A percentile compares a stretch with the other conserved stretches of the same genome.
phyloP scores from a whole-genome alignment of 2,113 vertebrate species.

The Xiphophorus hellerii region DNA sequence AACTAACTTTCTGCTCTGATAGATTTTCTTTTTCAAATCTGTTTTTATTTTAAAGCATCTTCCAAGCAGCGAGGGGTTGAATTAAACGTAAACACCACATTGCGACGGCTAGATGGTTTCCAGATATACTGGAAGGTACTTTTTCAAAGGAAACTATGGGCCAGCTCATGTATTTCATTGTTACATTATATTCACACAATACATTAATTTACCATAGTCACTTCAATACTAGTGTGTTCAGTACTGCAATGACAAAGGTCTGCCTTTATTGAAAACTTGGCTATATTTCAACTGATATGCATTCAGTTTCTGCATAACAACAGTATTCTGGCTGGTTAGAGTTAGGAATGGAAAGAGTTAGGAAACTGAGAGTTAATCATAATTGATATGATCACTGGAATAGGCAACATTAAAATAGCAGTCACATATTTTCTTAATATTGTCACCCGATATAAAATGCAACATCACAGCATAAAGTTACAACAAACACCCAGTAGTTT shows the following conservation, averaged over 20 bases:
- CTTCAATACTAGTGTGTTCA: no score
- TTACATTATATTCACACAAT: neutral
- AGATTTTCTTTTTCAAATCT: neutral
- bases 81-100: neutral
- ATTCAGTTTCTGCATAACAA: no score
- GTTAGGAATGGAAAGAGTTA: no score
- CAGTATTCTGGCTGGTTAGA: no score
- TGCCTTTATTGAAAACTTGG: neutral
- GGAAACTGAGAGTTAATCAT: no score
- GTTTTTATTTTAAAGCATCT: neutral
- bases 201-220: neutral
- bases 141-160: neutral
- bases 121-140: neutral
- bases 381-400: no score
- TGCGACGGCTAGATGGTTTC: neutral
- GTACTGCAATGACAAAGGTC: no score
- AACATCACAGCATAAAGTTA: no score
- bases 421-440: no score
- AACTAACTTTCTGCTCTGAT: neutral
- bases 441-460: no score
- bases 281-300: neutral
- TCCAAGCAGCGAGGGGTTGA: neutral
- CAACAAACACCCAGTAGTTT: no score
- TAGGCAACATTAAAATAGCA: no score
- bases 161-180: neutral